Base-by-base conservation (phyloP, 2,797 vertebrate genomes). In the Intellagama lesueurii region DNA sequence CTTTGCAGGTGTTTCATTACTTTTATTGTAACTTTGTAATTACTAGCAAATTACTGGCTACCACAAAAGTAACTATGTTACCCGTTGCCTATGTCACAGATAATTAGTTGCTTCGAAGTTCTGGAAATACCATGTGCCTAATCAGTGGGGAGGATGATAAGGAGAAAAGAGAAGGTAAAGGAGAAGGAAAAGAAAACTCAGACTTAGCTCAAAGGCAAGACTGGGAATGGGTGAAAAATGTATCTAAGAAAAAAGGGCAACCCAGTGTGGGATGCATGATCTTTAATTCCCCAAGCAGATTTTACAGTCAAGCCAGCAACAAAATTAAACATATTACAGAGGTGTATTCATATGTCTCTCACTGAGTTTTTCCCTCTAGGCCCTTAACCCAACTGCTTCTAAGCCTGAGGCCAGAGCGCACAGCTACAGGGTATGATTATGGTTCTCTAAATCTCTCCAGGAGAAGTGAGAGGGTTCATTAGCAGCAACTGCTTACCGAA, bases 391-490 rank as follows among this genome's bases (percentile, higher is more conserved):
- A 52, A 47, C 76, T 79, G 56, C 9, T 76, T 83, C 1, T 0
- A 0, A 4, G 85, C 87, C 85, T 12, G 16, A 7, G 44, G 89
- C 24, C 40, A 6, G 35, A 1, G 0, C 22, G 56, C 69, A 80
- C 4, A 0, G 68, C 64, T 1, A 1, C 56, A 32, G 83, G 88
- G 35, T 28, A 35, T 40, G 76, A 80, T 85, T 85, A 85, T 60
- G 32, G 72, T 64, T 85, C 88, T 26, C 30, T 0, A 9, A 90
- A 73, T 60, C 69, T 60, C 91, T 77, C 88, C 56, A 30, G 52
- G 26, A 90, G 82, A 73, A 87, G 40, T 3, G 5, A 84, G 75
- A 78, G 81, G 24, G 73, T 12, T 88, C 89, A 89, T 86, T 30
- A 92, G 40, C 56, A 70, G 49, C 79, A 87, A 69, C 35, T 0